Evolutionary conservation across 2,113 vertebrate genomes (phyloP).

Genomic region (Vulpes ferrilata): DNA sequence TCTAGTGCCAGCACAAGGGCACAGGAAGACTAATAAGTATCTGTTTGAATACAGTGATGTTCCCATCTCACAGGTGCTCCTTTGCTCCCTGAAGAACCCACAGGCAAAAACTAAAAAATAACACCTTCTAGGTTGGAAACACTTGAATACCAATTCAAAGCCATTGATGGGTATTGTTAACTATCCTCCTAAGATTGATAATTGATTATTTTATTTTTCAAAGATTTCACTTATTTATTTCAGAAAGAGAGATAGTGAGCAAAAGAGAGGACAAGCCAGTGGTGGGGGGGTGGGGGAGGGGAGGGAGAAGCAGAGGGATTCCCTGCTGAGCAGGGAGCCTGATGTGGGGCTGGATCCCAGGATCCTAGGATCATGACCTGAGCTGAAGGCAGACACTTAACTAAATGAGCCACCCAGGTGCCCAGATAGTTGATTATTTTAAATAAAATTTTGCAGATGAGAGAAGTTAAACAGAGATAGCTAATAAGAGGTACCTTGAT

Average conservation of each 20-base stretch:
- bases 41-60: neutral
- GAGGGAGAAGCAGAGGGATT: no score
- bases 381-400: no score
- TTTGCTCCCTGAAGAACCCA: neutral
- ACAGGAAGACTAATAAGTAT: neutral
- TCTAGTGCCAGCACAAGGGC: neutral
- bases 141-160: neutral
- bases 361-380: no score
- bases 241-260: no score
- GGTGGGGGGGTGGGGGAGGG: no score
- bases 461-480: neutral
- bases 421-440: constrained; percentile 18
- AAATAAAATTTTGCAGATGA: neutral
- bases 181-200: neutral
- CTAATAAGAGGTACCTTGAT: neutral
- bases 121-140: neutral
- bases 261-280: no score
- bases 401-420: no score
- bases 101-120: neutral
- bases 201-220: constrained; percentile 26
- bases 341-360: no score
- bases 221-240: no score
- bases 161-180: neutral
- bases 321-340: no score
- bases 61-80: neutral